A percentile compares a stretch with the other conserved stretches of the same genome.
Evolutionary conservation across 2,888 invertebrate genomes (phyloP).

Genomic region (Thymelicus acteon): DNA sequence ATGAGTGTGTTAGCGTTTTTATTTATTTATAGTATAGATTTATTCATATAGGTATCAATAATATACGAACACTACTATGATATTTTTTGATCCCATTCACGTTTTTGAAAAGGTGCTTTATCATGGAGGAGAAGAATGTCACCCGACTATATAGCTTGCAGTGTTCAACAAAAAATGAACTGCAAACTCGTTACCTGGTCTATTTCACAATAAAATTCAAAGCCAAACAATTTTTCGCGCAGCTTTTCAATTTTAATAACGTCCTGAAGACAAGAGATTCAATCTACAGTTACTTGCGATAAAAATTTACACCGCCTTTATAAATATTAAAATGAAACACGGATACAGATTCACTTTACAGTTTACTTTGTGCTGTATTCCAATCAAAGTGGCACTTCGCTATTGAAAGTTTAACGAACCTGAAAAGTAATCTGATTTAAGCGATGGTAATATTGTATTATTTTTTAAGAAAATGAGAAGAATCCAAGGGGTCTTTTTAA

Average conservation of each 20-base stretch:
- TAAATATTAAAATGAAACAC: conserved; percentile 9
- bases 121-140: too few species aligned
- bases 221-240: too few species aligned
- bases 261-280: background rate
- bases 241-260: too few species aligned
- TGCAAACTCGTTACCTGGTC: background rate
- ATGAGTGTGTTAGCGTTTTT: too few species aligned
- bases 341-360: background rate
- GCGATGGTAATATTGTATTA: conserved; percentile 45
- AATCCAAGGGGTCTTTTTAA: background rate
- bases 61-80: too few species aligned
- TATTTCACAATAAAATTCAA: too few species aligned
- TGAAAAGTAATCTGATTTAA: conserved; percentile 65
- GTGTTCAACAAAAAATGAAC: background rate
- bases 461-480: conserved; percentile 36
- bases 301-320: conserved; percentile 4
- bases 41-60: too few species aligned
- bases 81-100: too few species aligned
- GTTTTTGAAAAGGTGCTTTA: too few species aligned
- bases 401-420: conserved; percentile 70
- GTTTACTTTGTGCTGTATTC: conserved; percentile 44
- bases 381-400: conserved; percentile 54
- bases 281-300: background rate
- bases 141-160: too few species aligned
- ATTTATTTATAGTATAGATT: too few species aligned